These are phyloP conservation scores for Lamellibrachia columna DNA, from an alignment of 2,888 invertebrate species.

Conservation along the genomic window DNA sequence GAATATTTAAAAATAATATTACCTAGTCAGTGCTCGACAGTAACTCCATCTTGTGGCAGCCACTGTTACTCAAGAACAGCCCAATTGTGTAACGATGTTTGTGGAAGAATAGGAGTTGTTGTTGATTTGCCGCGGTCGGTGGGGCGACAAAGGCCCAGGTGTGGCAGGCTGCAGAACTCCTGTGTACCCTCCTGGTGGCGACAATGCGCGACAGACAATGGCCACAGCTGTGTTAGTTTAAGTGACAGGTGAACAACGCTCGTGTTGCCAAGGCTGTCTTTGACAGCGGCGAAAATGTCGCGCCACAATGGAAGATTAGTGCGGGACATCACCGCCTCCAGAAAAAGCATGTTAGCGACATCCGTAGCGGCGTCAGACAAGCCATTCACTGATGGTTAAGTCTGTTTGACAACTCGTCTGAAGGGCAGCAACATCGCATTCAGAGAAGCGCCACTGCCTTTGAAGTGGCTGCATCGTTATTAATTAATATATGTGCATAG, in stretches of 20 bases:
- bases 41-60: conserved; percentile 11
- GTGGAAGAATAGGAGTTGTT: neutral
- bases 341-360: neutral
- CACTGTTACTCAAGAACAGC: neutral
- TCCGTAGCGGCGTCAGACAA: neutral
- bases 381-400: neutral
- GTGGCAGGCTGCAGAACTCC: neutral
- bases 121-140: neutral
- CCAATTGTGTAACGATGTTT: neutral
- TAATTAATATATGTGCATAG: conserved; percentile 16
- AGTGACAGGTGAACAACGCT: neutral
- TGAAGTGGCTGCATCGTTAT: neutral
- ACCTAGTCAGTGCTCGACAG: neutral
- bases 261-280: neutral
- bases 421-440: neutral
- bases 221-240: conserved; percentile 1
- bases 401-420: conserved; percentile 16
- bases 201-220: neutral
- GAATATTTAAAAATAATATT: neutral
- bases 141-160: neutral
- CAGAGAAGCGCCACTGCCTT: neutral
- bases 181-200: neutral
- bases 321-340: neutral
- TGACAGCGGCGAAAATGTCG: neutral
- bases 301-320: neutral